Conservation (phyloP, 1,140 invertebrate genomes). For the Ceratitis capitata region DNA sequence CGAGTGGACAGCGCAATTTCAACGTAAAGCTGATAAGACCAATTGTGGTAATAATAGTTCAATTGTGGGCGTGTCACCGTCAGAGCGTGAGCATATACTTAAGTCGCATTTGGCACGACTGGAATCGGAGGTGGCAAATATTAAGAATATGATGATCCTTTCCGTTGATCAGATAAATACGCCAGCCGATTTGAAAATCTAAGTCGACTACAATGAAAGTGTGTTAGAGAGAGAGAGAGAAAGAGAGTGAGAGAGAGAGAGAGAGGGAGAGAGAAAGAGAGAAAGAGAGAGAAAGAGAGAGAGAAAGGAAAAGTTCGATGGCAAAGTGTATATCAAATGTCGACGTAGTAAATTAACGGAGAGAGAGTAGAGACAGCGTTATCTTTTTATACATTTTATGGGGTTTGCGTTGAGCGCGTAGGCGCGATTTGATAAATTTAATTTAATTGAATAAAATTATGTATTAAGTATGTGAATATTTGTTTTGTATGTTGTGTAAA, state of each 20-base stretch:
- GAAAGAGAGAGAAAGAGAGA: too few species aligned
- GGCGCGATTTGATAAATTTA: not conserved
- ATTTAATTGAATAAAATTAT: not conserved
- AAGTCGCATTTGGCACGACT: constrained; percentile 87
- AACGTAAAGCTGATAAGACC: constrained; percentile 53
- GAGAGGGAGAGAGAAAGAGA: too few species aligned
- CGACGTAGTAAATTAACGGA: not conserved
- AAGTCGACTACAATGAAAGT: not conserved
- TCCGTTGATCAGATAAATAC: constrained; percentile 52
- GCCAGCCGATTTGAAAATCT: constrained; percentile 45
- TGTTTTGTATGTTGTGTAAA: not conserved
- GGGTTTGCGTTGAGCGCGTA: not conserved
- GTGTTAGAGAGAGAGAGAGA: too few species aligned
- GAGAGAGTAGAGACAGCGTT: constrained; percentile 40
- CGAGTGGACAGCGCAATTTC: constrained; percentile 70
- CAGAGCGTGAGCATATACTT: constrained; percentile 69
- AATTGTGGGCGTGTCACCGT: constrained; percentile 63
- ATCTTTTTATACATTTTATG: not conserved
- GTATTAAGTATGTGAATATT: not conserved
- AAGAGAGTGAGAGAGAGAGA: too few species aligned
- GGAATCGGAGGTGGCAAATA: constrained; percentile 90
- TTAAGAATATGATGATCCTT: constrained; percentile 78
- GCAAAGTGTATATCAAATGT: too few species aligned
- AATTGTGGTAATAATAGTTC: constrained; percentile 12
- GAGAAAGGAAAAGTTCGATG: too few species aligned